Evolutionary conservation across 2,888 invertebrate species (phyloP).

Genomic region (Caenorhabditis sp.): DNA sequence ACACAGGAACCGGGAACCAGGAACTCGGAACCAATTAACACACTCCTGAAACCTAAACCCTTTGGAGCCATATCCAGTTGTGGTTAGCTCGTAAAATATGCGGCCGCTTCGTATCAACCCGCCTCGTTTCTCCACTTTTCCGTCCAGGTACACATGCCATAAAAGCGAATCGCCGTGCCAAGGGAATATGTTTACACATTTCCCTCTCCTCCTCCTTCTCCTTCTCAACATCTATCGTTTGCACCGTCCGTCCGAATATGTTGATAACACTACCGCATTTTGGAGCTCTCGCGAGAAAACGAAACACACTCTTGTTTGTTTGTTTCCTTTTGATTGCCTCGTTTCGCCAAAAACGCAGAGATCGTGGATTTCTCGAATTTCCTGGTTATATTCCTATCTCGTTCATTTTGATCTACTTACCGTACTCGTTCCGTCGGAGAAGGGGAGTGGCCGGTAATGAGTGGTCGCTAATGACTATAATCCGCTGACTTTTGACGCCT

Average conservation of each 20-base stretch:
- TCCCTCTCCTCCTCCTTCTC: slow-evolving; percentile 23
- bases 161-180: slow-evolving; percentile 55
- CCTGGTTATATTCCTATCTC: too few species aligned
- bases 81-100: slow-evolving; percentile 19
- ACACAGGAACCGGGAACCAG: too few species aligned
- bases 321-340: too few species aligned
- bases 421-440: too few species aligned
- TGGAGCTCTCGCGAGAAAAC: slow-evolving; percentile 11
- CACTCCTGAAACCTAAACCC: not conserved
- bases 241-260: slow-evolving; percentile 42
- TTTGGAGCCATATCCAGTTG: slow-evolving; percentile 13
- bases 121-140: too few species aligned
- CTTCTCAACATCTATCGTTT: slow-evolving; percentile 30
- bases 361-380: too few species aligned
- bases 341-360: too few species aligned
- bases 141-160: slow-evolving; percentile 51
- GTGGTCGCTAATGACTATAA: slow-evolving; percentile 16
- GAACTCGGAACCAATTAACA: slow-evolving; percentile 1
- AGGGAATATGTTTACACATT: slow-evolving; percentile 56
- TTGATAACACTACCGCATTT: slow-evolving; percentile 60
- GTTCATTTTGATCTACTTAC: too few species aligned
- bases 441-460: not conserved
- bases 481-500: slow-evolving; percentile 46
- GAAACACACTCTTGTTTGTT: slow-evolving; percentile 47
- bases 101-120: slow-evolving; percentile 11